These are phyloP conservation scores for Lindbergichthys nudifrons DNA, from an alignment of 2,797 vertebrate species.

Conservation along the genomic window DNA sequence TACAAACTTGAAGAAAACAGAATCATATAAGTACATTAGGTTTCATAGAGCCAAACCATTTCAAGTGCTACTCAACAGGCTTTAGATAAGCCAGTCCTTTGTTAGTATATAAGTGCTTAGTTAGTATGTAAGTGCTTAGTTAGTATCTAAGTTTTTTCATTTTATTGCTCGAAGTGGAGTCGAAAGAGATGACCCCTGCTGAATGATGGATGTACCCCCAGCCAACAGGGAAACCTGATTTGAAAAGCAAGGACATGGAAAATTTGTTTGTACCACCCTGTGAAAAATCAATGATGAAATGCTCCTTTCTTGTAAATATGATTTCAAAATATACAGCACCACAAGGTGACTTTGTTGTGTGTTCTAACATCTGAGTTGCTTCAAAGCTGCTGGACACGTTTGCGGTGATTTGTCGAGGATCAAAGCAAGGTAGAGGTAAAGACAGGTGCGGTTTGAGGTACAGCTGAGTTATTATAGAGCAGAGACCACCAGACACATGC, in stretches of 20 bases:
- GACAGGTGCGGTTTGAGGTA: constrained; percentile 52
- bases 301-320: constrained; percentile 19
- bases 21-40: too few relatives aligned
- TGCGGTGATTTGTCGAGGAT: constrained; percentile 18
- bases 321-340: constrained; percentile 10
- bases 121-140: too few relatives aligned
- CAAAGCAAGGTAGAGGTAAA: constrained; percentile 25
- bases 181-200: constrained; percentile 44
- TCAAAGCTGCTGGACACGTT: constrained; percentile 15
- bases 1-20: too few relatives aligned
- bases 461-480: constrained; percentile 53
- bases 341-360: constrained; percentile 15
- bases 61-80: too few relatives aligned
- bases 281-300: constrained; percentile 5
- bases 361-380: neutral
- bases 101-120: too few relatives aligned
- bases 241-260: constrained; percentile 21
- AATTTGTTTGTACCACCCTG: neutral
- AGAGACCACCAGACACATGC: constrained; percentile 59
- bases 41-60: too few relatives aligned
- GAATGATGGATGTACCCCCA: constrained; percentile 58
- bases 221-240: constrained; percentile 32
- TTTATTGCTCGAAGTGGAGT: too few relatives aligned
- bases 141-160: too few relatives aligned
- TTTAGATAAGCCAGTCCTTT: too few relatives aligned